Conservation (phyloP, 2,888 invertebrate genomes). For the Perizoma flavofasciatum region DNA sequence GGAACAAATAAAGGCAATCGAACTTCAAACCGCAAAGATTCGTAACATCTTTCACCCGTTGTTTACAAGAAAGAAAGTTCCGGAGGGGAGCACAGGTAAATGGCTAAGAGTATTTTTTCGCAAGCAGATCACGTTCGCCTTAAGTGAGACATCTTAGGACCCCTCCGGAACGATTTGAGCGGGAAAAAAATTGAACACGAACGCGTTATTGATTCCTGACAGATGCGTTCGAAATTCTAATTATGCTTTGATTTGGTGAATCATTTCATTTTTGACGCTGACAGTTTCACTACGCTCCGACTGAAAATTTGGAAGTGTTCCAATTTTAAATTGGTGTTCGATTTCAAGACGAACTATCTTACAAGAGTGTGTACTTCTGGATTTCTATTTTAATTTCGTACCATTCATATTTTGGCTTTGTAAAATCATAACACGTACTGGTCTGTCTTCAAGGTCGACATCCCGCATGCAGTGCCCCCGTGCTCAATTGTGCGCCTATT, state of each 20-base stretch:
- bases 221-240: slow-evolving; percentile 40
- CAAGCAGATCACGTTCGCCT: slow-evolving; percentile 82
- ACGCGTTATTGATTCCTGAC: slow-evolving; percentile 67
- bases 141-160: slow-evolving; percentile 79
- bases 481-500: slow-evolving; percentile 61
- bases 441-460: slow-evolving; percentile 26
- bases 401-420: slow-evolving; percentile 16
- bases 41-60: slow-evolving; percentile 68
- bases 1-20: slow-evolving; percentile 63
- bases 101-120: slow-evolving; percentile 74
- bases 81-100: slow-evolving; percentile 58
- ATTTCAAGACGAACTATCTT: slow-evolving; percentile 20
- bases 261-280: slow-evolving; percentile 21
- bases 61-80: slow-evolving; percentile 71
- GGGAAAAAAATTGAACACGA: slow-evolving; percentile 60
- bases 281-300: slow-evolving; percentile 25
- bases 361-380: slow-evolving; percentile 11
- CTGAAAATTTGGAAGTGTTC: slow-evolving; percentile 24
- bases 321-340: slow-evolving; percentile 29
- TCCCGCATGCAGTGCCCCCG: slow-evolving; percentile 45
- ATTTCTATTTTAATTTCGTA: slow-evolving; percentile 2
- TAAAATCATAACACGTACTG: slow-evolving; percentile 5
- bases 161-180: slow-evolving; percentile 65
- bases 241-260: slow-evolving; percentile 23
- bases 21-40: slow-evolving; percentile 67